Evolutionary conservation across 2,888 invertebrate genomes (phyloP).

Genomic region (Onchidella celtica): DNA sequence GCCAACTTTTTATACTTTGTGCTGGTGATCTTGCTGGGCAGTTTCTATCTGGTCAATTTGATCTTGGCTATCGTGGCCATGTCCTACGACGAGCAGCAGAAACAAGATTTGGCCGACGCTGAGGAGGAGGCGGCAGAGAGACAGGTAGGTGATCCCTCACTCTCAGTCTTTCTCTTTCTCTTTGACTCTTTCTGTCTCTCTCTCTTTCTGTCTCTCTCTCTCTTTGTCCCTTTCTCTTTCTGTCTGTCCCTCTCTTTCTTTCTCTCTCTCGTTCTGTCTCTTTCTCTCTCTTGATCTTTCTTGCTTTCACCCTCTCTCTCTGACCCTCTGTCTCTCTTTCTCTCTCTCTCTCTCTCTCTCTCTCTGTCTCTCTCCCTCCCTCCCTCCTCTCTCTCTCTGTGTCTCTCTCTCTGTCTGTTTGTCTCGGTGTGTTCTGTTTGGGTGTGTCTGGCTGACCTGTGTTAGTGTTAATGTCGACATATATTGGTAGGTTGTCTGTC

Average conservation of each 20-base stretch:
- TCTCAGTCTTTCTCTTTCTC: not conserved
- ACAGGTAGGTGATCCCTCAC: constrained; percentile 54
- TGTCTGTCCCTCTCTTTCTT: not conserved
- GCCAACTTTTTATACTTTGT: constrained; percentile 99
- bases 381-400: not conserved
- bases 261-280: not conserved
- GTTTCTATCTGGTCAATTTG: constrained; percentile 99
- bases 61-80: constrained; percentile 99
- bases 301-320: not conserved
- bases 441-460: too few species aligned
- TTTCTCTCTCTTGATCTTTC: not conserved
- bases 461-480: too few species aligned
- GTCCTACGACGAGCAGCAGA: constrained; percentile 99
- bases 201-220: not conserved
- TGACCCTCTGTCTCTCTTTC: not conserved
- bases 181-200: too few species aligned
- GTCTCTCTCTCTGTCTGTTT: not conserved
- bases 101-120: constrained; percentile 90
- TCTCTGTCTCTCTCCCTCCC: not conserved
- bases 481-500: too few species aligned
- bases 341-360: not conserved
- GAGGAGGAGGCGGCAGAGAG: constrained; percentile 88
- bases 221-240: not conserved
- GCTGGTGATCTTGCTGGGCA: constrained; percentile 98
- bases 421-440: not conserved